Conservation (phyloP, 1,140 invertebrate species). For the Steinernema khuongi region DNA sequence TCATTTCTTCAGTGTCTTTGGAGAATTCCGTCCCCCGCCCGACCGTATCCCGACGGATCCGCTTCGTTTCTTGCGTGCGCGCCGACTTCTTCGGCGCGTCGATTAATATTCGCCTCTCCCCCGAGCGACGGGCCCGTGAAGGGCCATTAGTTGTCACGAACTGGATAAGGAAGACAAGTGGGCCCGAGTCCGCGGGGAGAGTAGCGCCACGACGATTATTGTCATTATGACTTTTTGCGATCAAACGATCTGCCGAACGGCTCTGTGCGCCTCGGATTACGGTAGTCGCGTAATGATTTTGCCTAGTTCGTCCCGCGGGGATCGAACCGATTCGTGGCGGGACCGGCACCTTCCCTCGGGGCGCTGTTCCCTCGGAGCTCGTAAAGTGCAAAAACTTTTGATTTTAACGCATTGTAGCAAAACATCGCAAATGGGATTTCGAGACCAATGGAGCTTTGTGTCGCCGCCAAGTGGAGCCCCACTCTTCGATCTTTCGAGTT, state of each 20-base stretch:
- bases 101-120: background rate
- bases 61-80: background rate
- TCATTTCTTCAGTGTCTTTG: background rate
- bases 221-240: constrained; percentile 3
- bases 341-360: no score
- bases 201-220: constrained; percentile 7
- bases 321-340: no score
- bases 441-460: no score
- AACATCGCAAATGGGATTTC: background rate
- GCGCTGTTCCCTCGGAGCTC: background rate
- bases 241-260: background rate
- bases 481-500: no score
- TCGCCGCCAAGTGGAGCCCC: no score
- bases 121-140: constrained; percentile 2
- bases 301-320: no score
- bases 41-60: background rate
- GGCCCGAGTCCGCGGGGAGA: background rate
- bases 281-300: no score
- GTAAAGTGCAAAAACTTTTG: background rate
- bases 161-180: background rate
- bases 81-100: background rate
- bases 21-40: background rate
- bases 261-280: no score
- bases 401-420: background rate
- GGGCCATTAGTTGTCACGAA: constrained; percentile 16